Conservation (phyloP, 2,888 invertebrate genomes). For the Thalpophila matura region DNA sequence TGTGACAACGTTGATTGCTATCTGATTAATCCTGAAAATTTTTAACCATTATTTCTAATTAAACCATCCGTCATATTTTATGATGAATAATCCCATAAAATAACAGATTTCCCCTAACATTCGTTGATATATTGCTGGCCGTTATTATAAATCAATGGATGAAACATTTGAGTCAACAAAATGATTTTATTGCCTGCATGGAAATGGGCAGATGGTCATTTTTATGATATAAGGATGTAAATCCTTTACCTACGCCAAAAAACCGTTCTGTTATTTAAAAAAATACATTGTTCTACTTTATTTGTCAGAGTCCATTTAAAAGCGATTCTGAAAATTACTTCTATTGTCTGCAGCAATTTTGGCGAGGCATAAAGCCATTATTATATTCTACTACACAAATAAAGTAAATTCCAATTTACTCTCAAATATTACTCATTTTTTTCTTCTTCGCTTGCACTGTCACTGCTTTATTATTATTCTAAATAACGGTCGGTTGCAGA, state of each 20-base stretch:
- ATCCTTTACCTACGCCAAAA: too few relatives aligned
- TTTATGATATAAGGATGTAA: conserved; percentile 26
- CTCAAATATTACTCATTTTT: not conserved
- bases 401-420: not conserved
- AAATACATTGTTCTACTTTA: too few relatives aligned
- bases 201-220: conserved; percentile 32
- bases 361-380: too few relatives aligned
- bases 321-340: too few relatives aligned
- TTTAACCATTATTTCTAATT: conserved; percentile 36
- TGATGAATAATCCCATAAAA: conserved; percentile 44
- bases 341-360: too few relatives aligned
- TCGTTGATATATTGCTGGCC: conserved; percentile 44
- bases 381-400: too few relatives aligned
- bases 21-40: conserved; percentile 28
- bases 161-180: conserved; percentile 53
- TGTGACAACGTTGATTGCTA: conserved; percentile 12
- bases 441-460: not conserved
- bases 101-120: conserved; percentile 51
- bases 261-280: too few relatives aligned
- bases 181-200: conserved; percentile 46
- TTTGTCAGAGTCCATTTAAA: too few relatives aligned
- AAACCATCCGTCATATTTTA: conserved; percentile 41
- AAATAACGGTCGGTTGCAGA: too few relatives aligned
- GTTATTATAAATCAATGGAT: conserved; percentile 57
- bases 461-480: too few relatives aligned